Evolutionary conservation across 2,797 vertebrate species (phyloP).

Genomic region (Ctenopoma kingsleyae): DNA sequence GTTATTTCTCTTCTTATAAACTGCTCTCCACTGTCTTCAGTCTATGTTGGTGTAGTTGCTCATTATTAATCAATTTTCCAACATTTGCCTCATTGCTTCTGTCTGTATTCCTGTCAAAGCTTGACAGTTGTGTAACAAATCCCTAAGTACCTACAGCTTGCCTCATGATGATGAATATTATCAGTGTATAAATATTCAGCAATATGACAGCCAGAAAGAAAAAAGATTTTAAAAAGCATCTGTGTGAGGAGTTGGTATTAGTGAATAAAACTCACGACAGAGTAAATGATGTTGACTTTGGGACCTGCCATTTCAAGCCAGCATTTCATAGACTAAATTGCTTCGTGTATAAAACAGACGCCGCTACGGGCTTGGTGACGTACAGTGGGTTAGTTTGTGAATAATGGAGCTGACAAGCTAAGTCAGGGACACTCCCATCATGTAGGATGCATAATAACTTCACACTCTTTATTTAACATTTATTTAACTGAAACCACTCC

Average conservation of each 20-base stretch:
- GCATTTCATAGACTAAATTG: too few relatives aligned
- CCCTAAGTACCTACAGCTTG: background rate
- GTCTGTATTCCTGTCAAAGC: background rate
- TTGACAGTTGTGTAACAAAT: background rate
- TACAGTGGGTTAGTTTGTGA: background rate
- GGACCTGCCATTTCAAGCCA: too few relatives aligned
- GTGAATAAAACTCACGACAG: too few relatives aligned
- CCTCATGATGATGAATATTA: background rate
- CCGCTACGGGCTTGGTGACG: too few relatives aligned
- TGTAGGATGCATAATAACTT: too few relatives aligned
- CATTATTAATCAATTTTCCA: background rate
- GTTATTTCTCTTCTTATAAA: slow-evolving; percentile 1
- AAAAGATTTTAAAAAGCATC: background rate
- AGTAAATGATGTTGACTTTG: too few relatives aligned
- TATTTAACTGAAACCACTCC: too few relatives aligned
- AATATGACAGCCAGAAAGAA: background rate
- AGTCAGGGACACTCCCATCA: too few relatives aligned
- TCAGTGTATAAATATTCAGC: background rate
- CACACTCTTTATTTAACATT: too few relatives aligned
- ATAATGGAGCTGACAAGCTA: background rate
- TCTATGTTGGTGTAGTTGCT: slow-evolving; percentile 18
- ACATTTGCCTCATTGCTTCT: background rate
- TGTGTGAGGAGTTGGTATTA: too few relatives aligned
- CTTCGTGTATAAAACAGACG: too few relatives aligned
- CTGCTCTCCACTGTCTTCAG: background rate